Percentiles rank a stretch among this genome's conserved stretches.
phyloP scores from a whole-genome alignment of 1,140 invertebrate species.

The Drosophila orosa region DNA sequence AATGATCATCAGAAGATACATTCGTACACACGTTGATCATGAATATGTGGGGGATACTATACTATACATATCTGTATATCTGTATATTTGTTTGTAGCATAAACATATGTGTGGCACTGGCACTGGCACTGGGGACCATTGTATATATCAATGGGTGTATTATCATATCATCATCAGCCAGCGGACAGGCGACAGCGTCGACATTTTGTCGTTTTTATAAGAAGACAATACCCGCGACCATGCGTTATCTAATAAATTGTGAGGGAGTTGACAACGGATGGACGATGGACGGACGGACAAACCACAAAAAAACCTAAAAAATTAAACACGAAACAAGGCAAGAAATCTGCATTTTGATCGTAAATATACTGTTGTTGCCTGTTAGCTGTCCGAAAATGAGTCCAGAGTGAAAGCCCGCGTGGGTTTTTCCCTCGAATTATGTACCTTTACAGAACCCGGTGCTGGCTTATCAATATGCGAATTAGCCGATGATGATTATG shows the following conservation, averaged over 20 bases:
- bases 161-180: conserved; percentile 69
- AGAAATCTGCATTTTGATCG: conserved; percentile 66
- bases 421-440: conserved; percentile 68
- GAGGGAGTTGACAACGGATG: conserved; percentile 69
- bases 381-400: conserved; percentile 62
- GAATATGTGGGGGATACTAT: conserved; percentile 20
- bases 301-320: conserved; percentile 14
- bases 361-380: conserved; percentile 67
- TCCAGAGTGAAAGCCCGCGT: conserved; percentile 75
- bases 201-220: conserved; percentile 76
- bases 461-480: conserved; percentile 63
- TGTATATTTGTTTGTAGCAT: conserved; percentile 27
- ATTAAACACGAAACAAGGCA: conserved; percentile 25
- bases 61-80: conserved; percentile 3
- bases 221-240: conserved; percentile 62
- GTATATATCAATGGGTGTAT: conserved; percentile 56
- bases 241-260: conserved; percentile 78
- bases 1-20: conserved; percentile 68
- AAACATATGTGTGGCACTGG: conserved; percentile 22
- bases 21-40: conserved; percentile 39
- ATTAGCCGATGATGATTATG: conserved; percentile 59
- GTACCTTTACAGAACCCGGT: conserved; percentile 50
- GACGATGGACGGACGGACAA: conserved; percentile 7
- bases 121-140: conserved; percentile 35
- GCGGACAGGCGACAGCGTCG: conserved; percentile 70